Percentiles rank a stretch among this genome's conserved stretches.
Evolutionary conservation across 92 coral and sea anemone species (phyloP).

Genomic region (Phenganax subtilis): DNA sequence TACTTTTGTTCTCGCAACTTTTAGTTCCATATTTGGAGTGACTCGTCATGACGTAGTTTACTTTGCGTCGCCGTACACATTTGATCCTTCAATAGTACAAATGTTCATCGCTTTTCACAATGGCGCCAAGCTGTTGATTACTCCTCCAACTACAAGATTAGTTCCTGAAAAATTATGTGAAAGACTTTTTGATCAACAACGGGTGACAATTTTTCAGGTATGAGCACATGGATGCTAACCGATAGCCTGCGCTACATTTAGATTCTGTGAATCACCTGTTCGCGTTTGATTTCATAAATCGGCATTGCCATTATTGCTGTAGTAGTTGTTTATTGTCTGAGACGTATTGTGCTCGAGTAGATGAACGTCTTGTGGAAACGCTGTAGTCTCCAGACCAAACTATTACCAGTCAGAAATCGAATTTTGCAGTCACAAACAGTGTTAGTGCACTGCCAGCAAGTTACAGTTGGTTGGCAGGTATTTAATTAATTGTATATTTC

Average conservation of each 20-base stretch:
- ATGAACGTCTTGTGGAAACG: no score
- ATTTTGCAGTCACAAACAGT: no score
- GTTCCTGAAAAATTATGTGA: constrained; percentile 60
- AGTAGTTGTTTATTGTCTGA: no score
- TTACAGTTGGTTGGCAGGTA: neutral
- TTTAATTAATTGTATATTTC: neutral
- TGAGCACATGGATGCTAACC: neutral
- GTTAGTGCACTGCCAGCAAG: no score
- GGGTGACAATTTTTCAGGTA: constrained; percentile 81
- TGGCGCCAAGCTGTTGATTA: constrained; percentile 67
- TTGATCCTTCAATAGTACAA: constrained; percentile 90
- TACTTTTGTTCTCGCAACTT: neutral
- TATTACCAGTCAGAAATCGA: no score
- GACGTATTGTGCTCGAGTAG: no score
- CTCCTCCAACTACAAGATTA: constrained; percentile 60
- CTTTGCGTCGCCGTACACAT: constrained; percentile 83
- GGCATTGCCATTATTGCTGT: no score
- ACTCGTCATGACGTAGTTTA: constrained; percentile 62
- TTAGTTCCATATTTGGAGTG: constrained; percentile 55
- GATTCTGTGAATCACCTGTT: no score
- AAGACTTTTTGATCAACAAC: constrained; percentile 63
- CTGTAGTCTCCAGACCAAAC: no score
- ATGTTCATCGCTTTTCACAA: constrained; percentile 66
- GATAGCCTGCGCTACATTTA: no score
- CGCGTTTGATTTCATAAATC: no score